Base-by-base conservation (phyloP, 2,797 vertebrate genomes). In the Lepilemur septentrionalis region DNA sequence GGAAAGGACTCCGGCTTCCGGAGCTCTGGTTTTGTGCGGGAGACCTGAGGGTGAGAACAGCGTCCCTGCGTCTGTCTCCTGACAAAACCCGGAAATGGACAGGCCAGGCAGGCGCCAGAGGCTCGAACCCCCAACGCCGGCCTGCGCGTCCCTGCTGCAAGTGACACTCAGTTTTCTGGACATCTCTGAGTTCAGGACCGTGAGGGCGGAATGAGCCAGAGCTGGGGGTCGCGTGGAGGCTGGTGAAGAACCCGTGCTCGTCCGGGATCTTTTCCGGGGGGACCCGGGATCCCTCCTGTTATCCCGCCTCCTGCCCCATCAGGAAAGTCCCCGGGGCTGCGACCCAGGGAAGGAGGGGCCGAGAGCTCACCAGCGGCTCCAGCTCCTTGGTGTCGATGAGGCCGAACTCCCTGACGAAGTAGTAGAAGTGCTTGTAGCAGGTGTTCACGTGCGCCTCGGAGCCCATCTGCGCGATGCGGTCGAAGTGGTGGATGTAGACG, bases 401-500 rank as follows among this genome's bases (percentile, higher is more conserved):
- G 98, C 98, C 99, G 97, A 99, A 99, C 99, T 99, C 99, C 2
- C 98, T 99, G 95, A 99, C 99, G 28, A 99, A 99, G 98, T 99
- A 99, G 98, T 99, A 99, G 98, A 99, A 99, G 98, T 99, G 99
- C 98, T 99, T 99, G 99, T 99, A 99, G 99, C 99, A 99, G 97
- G 99, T 99, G 97, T 99, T 99, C 88, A 99, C 99, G 0, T 99
- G 99, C 28, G 99, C 99, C 98, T 99, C 99, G 0, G 99, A 99
- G 32, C 99, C 99, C 99, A 99, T 99, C 98, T 99, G 99, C 87
- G 99, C 99, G 84, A 99, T 99, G 1, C 99, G 99, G 98, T 99
- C 99, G 0, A 99, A 99, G 97, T 99, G 99, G 98, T 99, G 99
- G 98, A 99, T 99, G 98, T 99, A 99, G 97, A 99, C 99, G 0